A percentile compares a stretch with the other conserved stretches of the same genome.
Evolutionary conservation across 2,888 invertebrate species (phyloP).

Genomic region (Tipula unca): DNA sequence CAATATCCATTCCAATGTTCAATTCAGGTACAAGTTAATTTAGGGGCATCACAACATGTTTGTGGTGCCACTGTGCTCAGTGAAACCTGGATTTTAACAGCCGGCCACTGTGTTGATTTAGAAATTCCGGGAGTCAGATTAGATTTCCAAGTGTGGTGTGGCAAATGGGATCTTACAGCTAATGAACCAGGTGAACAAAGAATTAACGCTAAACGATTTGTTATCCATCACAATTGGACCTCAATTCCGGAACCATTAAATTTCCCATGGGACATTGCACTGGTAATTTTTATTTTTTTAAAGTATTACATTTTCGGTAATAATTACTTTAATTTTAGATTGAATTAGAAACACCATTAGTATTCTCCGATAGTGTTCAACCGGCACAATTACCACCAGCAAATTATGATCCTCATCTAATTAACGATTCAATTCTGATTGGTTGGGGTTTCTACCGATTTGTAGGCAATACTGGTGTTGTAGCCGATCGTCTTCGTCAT

Average conservation of each 20-base stretch:
- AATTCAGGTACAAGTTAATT: not conserved
- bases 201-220: not conserved
- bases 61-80: not conserved
- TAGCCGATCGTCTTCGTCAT: not conserved
- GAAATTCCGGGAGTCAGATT: not conserved
- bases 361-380: not conserved
- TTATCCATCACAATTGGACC: not conserved
- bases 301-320: not conserved
- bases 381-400: not conserved
- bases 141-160: not conserved
- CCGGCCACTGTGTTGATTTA: not conserved
- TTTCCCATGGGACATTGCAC: slow-evolving; percentile 8
- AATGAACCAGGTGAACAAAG: not conserved
- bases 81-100: not conserved
- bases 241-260: not conserved
- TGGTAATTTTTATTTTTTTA: not conserved
- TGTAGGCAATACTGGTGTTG: not conserved
- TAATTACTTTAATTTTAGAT: not conserved
- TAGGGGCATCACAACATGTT: not conserved
- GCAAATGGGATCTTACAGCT: slow-evolving; percentile 1
- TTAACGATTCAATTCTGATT: not conserved
- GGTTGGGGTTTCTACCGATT: slow-evolving; percentile 9
- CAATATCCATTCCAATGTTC: slow-evolving; percentile 14
- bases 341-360: not conserved
- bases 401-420: not conserved